Evolutionary conservation across 2,888 invertebrate species (phyloP).

Genomic region (Unio pictorum): DNA sequence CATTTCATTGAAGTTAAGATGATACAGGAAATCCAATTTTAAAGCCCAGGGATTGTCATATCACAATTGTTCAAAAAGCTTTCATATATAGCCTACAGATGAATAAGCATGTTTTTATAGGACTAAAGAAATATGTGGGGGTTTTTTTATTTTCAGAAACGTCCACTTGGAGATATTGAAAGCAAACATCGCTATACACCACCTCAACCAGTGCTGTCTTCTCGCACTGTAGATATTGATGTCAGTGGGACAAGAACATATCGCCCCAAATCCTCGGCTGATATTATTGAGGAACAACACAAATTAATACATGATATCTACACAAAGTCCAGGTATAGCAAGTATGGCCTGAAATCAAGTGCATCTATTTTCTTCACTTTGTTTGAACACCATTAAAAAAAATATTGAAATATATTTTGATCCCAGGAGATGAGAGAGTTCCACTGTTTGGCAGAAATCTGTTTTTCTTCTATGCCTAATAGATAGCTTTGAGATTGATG

Average conservation of each 20-base stretch:
- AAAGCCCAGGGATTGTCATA: too few species aligned
- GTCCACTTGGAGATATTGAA: slow-evolving; percentile 62
- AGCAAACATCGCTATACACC: slow-evolving; percentile 51
- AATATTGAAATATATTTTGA: neutral
- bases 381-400: too few species aligned
- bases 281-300: slow-evolving; percentile 65
- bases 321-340: slow-evolving; percentile 44
- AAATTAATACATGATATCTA: slow-evolving; percentile 56
- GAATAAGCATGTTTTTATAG: too few species aligned
- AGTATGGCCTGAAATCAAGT: too few species aligned
- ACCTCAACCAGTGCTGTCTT: slow-evolving; percentile 62
- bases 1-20: too few species aligned
- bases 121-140: neutral
- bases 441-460: neutral
- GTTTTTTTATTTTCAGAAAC: slow-evolving; percentile 45
- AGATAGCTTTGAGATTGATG: too few species aligned
- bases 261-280: slow-evolving; percentile 57
- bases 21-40: too few species aligned
- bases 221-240: slow-evolving; percentile 61
- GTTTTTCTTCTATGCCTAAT: neutral
- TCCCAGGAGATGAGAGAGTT: neutral
- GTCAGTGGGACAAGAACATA: slow-evolving; percentile 61
- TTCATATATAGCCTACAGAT: too few species aligned
- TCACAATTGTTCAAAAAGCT: too few species aligned
- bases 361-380: too few species aligned